A percentile compares a stretch with the other conserved stretches of the same genome.
phyloP scores from a whole-genome alignment of 2,888 invertebrate genomes.

The Trichogramma dendrolimi region DNA sequence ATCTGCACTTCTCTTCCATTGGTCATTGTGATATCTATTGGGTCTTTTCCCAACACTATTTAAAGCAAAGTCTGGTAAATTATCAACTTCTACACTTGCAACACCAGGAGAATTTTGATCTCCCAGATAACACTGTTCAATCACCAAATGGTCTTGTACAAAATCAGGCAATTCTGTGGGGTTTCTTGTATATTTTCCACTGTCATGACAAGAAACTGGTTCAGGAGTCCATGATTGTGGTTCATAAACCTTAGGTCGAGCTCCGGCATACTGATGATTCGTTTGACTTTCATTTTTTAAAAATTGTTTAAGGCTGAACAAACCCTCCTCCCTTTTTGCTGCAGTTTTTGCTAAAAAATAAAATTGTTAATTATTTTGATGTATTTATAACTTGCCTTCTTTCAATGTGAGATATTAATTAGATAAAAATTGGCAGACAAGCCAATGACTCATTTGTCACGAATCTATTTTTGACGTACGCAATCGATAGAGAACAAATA shows the following conservation, averaged over 20 bases:
- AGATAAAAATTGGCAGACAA: too few relatives aligned
- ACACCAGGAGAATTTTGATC: slow-evolving; percentile 40
- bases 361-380: too few relatives aligned
- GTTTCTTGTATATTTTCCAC: slow-evolving; percentile 55
- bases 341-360: slow-evolving; percentile 13
- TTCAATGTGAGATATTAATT: too few relatives aligned
- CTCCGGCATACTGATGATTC: slow-evolving; percentile 68
- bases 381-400: too few relatives aligned
- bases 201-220: slow-evolving; percentile 55
- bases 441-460: too few relatives aligned
- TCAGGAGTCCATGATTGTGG: slow-evolving; percentile 50
- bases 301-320: slow-evolving; percentile 83
- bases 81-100: slow-evolving; percentile 49
- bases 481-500: too few relatives aligned
- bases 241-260: slow-evolving; percentile 70
- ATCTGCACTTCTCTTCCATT: slow-evolving; percentile 29
- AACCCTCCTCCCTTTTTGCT: slow-evolving; percentile 66
- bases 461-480: too few relatives aligned
- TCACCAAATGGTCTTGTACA: slow-evolving; percentile 82
- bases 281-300: slow-evolving; percentile 63
- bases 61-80: slow-evolving; percentile 66
- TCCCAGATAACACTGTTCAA: slow-evolving; percentile 69
- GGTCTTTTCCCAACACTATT: slow-evolving; percentile 50
- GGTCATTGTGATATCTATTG: slow-evolving; percentile 23
- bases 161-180: slow-evolving; percentile 77